These are phyloP conservation scores for Nerophis lumbriciformis DNA, from an alignment of 2,113 vertebrate species.

Conservation along the genomic window DNA sequence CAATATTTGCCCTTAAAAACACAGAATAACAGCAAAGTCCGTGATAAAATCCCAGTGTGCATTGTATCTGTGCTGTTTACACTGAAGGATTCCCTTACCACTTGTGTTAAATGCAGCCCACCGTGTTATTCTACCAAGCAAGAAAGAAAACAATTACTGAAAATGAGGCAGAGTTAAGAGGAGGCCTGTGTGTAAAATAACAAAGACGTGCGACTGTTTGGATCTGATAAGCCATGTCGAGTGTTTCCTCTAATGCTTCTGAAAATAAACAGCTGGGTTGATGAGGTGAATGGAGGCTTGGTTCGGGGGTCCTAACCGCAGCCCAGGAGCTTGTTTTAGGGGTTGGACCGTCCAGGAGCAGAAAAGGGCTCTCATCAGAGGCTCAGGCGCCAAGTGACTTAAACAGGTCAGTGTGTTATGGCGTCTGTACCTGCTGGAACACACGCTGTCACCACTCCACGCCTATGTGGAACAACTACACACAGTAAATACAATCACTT, in stretches of 20 bases:
- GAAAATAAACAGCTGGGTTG: conserved; percentile 70
- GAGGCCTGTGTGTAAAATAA: conserved; percentile 65
- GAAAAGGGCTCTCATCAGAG: conserved; percentile 54
- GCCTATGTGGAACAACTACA: too few relatives aligned
- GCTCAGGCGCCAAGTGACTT: conserved; percentile 65
- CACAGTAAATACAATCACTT: too few relatives aligned
- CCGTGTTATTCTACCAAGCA: conserved; percentile 66
- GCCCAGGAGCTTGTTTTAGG: conserved; percentile 61
- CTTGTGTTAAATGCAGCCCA: conserved; percentile 62
- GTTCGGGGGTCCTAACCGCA: conserved; percentile 58
- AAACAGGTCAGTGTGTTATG: conserved; percentile 64
- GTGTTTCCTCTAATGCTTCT: conserved; percentile 69
- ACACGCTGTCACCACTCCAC: conserved; percentile 2
- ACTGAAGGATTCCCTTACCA: conserved; percentile 62
- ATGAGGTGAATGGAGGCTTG: conserved; percentile 69
- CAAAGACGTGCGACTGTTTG: conserved; percentile 69
- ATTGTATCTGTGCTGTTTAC: conserved; percentile 65
- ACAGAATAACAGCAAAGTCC: conserved; percentile 58
- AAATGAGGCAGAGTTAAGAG: conserved; percentile 61
- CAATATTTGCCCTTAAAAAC: conserved; percentile 55
- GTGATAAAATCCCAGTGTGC: conserved; percentile 66
- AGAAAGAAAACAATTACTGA: conserved; percentile 72
- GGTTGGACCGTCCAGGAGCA: conserved; percentile 45
- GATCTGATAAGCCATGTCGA: conserved; percentile 68
- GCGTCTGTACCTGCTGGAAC: conserved; percentile 56